Evolutionary conservation across 2,797 vertebrate species (phyloP).

Genomic region (Saxicola maurus): DNA sequence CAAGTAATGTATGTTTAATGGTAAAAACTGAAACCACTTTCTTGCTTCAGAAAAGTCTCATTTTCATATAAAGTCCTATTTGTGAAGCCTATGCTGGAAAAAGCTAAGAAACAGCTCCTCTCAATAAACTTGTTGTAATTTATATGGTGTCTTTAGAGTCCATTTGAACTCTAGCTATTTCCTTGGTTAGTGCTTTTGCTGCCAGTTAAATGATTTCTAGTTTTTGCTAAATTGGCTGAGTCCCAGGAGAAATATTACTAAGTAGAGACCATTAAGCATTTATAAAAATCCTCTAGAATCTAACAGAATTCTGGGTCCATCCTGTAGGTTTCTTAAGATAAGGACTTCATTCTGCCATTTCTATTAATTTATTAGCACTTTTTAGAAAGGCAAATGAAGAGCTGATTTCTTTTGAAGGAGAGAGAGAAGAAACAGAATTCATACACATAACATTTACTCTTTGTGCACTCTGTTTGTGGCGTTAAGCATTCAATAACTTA

Average conservation of each 20-base stretch:
- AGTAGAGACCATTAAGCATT: slow-evolving; percentile 2
- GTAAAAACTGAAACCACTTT: not conserved
- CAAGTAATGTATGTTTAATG: not conserved
- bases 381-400: not conserved
- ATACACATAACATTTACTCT: not conserved
- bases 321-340: not conserved
- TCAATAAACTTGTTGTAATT: not conserved
- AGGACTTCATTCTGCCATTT: not conserved
- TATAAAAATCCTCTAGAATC: not conserved
- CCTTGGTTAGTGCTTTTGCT: slow-evolving; percentile 13
- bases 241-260: not conserved
- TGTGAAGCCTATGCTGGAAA: not conserved
- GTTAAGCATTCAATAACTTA: not conserved
- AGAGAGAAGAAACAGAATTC: not conserved
- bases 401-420: not conserved
- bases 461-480: not conserved
- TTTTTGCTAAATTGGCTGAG: slow-evolving; percentile 15
- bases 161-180: not conserved
- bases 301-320: not conserved
- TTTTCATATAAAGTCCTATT: not conserved
- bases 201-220: slow-evolving; percentile 18
- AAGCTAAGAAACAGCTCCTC: not conserved
- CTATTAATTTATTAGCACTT: not conserved
- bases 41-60: not conserved
- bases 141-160: not conserved